Percentiles rank a stretch among this genome's conserved stretches.
phyloP scores from a whole-genome alignment of 2,888 invertebrate genomes.

The Danaus chrysippus region DNA sequence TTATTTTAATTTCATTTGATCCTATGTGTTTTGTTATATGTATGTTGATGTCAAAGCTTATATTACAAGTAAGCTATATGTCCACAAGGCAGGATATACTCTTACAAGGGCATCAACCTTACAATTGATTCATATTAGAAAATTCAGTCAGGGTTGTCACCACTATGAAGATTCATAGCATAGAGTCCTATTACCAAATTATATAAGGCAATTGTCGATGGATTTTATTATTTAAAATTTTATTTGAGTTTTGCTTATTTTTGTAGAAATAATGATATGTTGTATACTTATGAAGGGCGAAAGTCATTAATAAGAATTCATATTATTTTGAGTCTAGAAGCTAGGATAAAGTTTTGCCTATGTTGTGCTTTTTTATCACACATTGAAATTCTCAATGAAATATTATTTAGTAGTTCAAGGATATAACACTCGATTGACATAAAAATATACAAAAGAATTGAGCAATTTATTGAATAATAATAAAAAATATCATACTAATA shows the following conservation, averaged over 20 bases:
- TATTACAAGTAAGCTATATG: neutral
- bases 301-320: too few species aligned
- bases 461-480: too few species aligned
- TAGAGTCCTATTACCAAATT: neutral
- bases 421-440: too few species aligned
- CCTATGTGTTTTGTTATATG: neutral
- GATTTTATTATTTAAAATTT: neutral
- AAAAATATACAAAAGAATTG: too few species aligned
- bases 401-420: too few species aligned
- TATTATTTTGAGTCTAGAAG: too few species aligned
- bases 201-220: neutral
- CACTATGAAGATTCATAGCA: neutral
- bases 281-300: too few species aligned
- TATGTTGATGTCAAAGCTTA: neutral
- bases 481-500: too few species aligned
- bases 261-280: too few species aligned
- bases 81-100: conserved; percentile 5
- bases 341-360: too few species aligned
- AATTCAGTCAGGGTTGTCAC: conserved; percentile 23
- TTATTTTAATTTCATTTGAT: neutral
- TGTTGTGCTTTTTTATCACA: too few species aligned
- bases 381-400: too few species aligned
- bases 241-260: neutral
- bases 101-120: conserved; percentile 38
- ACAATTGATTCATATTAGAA: conserved; percentile 46